Base-by-base conservation (phyloP, 2,797 vertebrate genomes). In the Rhynchotus rufescens region DNA sequence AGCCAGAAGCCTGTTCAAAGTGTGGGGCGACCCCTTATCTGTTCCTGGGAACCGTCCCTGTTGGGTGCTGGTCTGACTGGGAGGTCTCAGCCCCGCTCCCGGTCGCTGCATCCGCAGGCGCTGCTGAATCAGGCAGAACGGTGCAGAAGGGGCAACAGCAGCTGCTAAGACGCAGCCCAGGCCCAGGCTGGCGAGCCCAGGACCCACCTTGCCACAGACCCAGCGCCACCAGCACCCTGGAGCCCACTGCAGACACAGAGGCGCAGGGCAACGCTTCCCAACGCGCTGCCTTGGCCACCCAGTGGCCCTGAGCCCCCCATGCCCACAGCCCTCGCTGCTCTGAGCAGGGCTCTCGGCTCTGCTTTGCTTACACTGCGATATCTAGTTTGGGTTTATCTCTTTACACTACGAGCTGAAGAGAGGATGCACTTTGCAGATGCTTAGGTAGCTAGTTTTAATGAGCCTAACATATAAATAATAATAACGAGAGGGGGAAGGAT, bases 391-490 rank as follows among this genome's bases (percentile, higher is more conserved):
- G 67, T 87, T 89, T 65, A 74, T 52, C 51, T 8, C 47, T 90
- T 92, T 64, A 30, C 52, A 56, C 52, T 79, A 56, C 69, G 32
- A 74, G 26, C 61, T 76, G 25, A 64, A 83, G 86, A 17, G 87
- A 52, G 44, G 17, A 40, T 42, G 47, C 64, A 57, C 44, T 87
- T 92, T 94, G 77, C 52, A 83, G 84, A 71, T 57, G 17, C 65
- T 89, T 62, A 61, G 26, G 75, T 89, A 83, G 52, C 56, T 64
- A 40, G 10, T 57, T 91, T 92, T 83, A 90, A 85, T 85, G 47
- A 44, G 62, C 60, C 45, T 88, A 80, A 25, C 3, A 0, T 85
- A 60, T 76, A 89, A 95, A 85, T 84, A 95, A 86, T 89, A 89
- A 82, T 84, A 77, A 72, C 10, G 66, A 80, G 71, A 61, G 40